Evolutionary conservation across 2,888 invertebrate genomes (phyloP).

Genomic region (Hirtodrosophila cameraria): DNA sequence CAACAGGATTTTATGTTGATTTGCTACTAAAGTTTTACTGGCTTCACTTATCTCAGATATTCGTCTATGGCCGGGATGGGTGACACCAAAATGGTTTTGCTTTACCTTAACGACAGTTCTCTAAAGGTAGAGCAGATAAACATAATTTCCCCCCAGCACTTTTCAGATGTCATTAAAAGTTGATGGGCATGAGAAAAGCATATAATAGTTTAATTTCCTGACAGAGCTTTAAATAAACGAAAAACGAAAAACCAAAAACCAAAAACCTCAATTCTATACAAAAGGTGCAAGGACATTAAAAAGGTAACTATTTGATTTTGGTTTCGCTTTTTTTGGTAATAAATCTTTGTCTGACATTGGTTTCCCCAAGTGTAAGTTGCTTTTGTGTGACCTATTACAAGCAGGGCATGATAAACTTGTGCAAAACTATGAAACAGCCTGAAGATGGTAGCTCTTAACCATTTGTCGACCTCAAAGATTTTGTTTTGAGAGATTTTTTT

Average conservation of each 20-base stretch:
- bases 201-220: slow-evolving; percentile 77
- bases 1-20: slow-evolving; percentile 70
- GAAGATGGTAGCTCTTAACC: no score
- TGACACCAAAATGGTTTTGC: slow-evolving; percentile 40
- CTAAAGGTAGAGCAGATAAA: slow-evolving; percentile 7
- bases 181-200: slow-evolving; percentile 49
- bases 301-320: slow-evolving; percentile 43
- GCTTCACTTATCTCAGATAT: slow-evolving; percentile 57
- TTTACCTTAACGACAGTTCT: slow-evolving; percentile 49
- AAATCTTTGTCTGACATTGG: slow-evolving; percentile 65
- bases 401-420: no score
- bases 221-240: slow-evolving; percentile 30
- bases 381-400: neutral
- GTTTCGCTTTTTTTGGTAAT: slow-evolving; percentile 42
- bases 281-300: slow-evolving; percentile 46
- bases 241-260: slow-evolving; percentile 10
- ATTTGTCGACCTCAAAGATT: no score
- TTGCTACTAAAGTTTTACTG: slow-evolving; percentile 72
- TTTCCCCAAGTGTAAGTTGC: slow-evolving; percentile 15
- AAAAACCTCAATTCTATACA: slow-evolving; percentile 24
- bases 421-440: no score
- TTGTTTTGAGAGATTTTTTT: no score
- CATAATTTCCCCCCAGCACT: slow-evolving; percentile 50
- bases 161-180: slow-evolving; percentile 68
- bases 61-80: slow-evolving; percentile 31